Base-by-base conservation (phyloP, 2,797 vertebrate species). In the Salmo trutta region DNA sequence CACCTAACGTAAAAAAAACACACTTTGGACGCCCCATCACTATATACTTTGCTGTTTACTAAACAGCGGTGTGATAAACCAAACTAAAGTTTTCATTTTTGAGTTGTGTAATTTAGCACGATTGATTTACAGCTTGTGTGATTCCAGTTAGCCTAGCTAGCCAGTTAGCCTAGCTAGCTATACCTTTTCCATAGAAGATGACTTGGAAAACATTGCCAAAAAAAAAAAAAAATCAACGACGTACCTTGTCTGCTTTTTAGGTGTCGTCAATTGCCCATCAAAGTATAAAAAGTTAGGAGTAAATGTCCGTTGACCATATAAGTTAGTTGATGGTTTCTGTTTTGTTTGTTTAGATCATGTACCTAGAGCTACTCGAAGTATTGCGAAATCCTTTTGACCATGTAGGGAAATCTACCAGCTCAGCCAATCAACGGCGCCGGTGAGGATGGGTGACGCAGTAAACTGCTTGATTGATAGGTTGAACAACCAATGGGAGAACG, bases 361-460 rank as follows among this genome's bases (percentile, higher is more conserved):
- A 33, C 3, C 33, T 36, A 91, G 86, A 82, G 86, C 76, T 85
- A 82, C 62, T 79, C 75, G 70, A 71, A 84, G 81, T 91, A 94
- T 95, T 95, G 94, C 94, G 93, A 95, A 95, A 95, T 95, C 90
- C 86, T 78, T 87, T 86, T 93, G 86, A 87, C 94, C 93, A 91
- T 94, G 90, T 94, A 94, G 86, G 94, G 93, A 87, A 82, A 93
- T 93, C 78, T 91, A 74, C 47, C 4, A 27, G 15, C 2, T 56
- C 27, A 81, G 70, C 94, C 93, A 94, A 93, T 94, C 85, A 88
- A 29, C 79, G 31, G 5, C 0, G 17, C 67, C 71, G 64, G 0
- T 51, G 71, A 24, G 2, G 5, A 4, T 74, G 75, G 78, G 88
- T 92, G 93, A 94, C 84, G 94, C 91, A 92, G 92, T 83, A 21